phyloP scores from a whole-genome alignment of 1,140 invertebrate genomes.

The Pristionchus pacificus region DNA sequence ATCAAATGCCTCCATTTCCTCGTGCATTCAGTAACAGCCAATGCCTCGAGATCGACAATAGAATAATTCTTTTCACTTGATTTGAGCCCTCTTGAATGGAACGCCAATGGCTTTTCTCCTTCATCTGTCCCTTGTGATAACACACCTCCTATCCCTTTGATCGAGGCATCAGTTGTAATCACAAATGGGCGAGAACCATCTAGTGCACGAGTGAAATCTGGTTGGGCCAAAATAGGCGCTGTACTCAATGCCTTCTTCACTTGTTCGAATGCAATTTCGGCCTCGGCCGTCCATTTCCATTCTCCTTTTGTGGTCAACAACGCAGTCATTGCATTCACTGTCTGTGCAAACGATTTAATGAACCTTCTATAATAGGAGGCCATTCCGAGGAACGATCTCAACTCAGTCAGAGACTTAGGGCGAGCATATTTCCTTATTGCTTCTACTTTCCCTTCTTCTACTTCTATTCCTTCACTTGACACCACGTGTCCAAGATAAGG shows the following conservation, averaged over 20 bases:
- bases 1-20: background rate
- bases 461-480: conserved; percentile 2
- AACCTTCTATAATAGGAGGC: conserved; percentile 19
- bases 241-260: conserved; percentile 20
- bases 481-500: conserved; percentile 15
- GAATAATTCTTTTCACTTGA: background rate
- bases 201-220: conserved; percentile 10
- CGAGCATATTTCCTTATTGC: conserved; percentile 1
- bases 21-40: background rate
- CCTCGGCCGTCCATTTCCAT: conserved; percentile 9
- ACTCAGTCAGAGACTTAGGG: conserved; percentile 3
- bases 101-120: conserved; percentile 28
- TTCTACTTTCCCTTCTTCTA: conserved; percentile 3
- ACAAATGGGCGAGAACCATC: conserved; percentile 22
- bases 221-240: conserved; percentile 33
- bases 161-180: conserved; percentile 35
- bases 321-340: conserved; percentile 21
- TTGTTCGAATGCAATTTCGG: conserved; percentile 27
- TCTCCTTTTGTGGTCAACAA: conserved; percentile 19
- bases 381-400: conserved; percentile 14
- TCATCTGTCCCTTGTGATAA: conserved; percentile 27
- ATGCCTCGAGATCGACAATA: background rate
- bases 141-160: conserved; percentile 27
- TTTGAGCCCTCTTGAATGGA: conserved; percentile 17
- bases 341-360: conserved; percentile 22